Percentiles rank a stretch among this genome's conserved stretches.
These are phyloP conservation scores for Phrynocephalus forsythii DNA, from an alignment of 2,797 vertebrate genomes.

Conservation along the genomic window DNA sequence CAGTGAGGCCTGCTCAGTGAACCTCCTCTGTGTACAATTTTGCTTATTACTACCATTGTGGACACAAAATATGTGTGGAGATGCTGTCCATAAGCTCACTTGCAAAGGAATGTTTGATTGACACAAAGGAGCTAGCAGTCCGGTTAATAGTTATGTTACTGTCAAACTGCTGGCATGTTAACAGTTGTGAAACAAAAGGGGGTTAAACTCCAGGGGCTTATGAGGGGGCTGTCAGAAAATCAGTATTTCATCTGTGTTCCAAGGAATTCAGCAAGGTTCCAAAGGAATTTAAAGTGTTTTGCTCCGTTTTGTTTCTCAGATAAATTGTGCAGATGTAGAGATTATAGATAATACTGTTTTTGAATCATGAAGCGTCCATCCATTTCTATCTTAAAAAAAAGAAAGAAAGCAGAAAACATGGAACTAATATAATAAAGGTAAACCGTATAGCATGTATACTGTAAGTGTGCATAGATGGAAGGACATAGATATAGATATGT, in stretches of 20 bases:
- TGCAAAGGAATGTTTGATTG: neutral
- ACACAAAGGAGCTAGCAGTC: neutral
- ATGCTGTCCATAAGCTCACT: neutral
- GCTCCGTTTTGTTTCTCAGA: neutral
- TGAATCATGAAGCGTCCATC: neutral
- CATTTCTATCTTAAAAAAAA: neutral
- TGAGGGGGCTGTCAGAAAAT: neutral
- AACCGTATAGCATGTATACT: neutral
- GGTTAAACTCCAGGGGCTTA: neutral
- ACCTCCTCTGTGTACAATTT: neutral
- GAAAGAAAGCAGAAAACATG: neutral
- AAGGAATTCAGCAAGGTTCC: neutral
- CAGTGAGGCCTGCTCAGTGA: neutral
- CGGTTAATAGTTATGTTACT: neutral
- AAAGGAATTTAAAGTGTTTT: neutral
- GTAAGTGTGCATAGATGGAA: neutral
- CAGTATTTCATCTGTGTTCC: neutral
- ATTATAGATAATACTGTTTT: neutral
- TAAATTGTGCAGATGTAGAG: neutral
- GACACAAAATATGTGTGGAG: neutral
- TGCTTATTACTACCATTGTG: neutral
- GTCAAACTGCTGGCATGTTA: slow-evolving; percentile 1
- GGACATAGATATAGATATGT: too few species aligned
- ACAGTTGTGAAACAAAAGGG: neutral
- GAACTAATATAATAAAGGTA: neutral